Evolutionary conservation across 2,888 invertebrate genomes (phyloP).

Genomic region (Gymnoscelis rufifasciata): DNA sequence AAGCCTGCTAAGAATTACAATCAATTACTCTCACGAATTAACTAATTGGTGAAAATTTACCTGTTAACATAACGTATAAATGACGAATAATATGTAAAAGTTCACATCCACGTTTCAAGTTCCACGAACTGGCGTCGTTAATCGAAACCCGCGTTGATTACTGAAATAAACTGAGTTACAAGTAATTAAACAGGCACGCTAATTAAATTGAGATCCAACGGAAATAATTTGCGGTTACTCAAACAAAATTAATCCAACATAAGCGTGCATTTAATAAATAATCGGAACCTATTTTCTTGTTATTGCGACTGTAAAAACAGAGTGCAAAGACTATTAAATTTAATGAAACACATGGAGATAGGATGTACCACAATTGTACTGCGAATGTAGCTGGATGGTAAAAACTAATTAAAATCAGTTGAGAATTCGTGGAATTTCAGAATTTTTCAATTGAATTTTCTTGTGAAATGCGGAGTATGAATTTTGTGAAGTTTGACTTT

Average conservation of each 20-base stretch:
- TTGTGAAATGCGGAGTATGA: too few relatives aligned
- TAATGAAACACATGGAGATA: conserved; percentile 4
- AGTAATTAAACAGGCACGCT: conserved; percentile 46
- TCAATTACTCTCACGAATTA: too few relatives aligned
- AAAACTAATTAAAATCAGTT: conserved; percentile 4
- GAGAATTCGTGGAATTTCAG: too few relatives aligned
- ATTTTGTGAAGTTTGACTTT: too few relatives aligned
- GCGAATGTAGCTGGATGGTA: background rate
- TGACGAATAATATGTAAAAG: background rate
- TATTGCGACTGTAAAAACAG: conserved; percentile 21
- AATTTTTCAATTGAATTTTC: too few relatives aligned
- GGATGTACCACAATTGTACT: background rate
- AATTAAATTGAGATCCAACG: conserved; percentile 49
- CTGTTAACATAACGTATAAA: too few relatives aligned
- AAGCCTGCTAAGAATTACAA: too few relatives aligned
- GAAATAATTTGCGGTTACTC: conserved; percentile 43
- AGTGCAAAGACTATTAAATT: conserved; percentile 12
- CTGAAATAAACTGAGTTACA: conserved; percentile 41
- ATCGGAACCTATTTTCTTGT: conserved; percentile 21
- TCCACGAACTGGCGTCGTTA: conserved; percentile 11
- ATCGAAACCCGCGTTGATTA: conserved; percentile 35
- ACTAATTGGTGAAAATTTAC: too few relatives aligned
- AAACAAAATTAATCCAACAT: conserved; percentile 37
- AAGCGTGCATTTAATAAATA: conserved; percentile 22
- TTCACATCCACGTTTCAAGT: background rate